Percentiles rank a stretch among this genome's conserved stretches.
phyloP scores from a whole-genome alignment of 1,140 invertebrate genomes.

The Akabosia matsudoensis region DNA sequence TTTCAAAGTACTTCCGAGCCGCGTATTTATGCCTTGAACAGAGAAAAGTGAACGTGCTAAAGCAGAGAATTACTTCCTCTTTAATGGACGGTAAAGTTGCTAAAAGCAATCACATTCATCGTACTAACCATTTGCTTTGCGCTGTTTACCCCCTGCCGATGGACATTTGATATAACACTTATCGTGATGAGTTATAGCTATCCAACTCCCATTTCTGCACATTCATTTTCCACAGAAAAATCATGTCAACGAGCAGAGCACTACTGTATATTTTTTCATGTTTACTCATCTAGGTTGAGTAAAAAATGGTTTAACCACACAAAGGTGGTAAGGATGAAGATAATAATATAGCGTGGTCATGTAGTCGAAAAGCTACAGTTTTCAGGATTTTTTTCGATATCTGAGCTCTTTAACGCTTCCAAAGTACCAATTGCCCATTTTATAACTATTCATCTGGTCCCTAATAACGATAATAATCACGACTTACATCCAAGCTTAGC shows the following conservation, averaged over 20 bases:
- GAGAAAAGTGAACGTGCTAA: too few species aligned
- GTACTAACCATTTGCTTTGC: neutral
- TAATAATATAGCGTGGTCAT: neutral
- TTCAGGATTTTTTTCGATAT: neutral
- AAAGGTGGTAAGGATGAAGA: neutral
- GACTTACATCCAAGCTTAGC: neutral
- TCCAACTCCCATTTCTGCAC: neutral
- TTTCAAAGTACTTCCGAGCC: too few species aligned
- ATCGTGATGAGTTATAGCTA: neutral
- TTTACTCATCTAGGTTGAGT: neutral
- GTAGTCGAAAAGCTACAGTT: neutral
- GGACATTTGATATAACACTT: neutral
- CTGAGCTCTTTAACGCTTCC: slow-evolving; percentile 7
- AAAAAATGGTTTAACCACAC: neutral
- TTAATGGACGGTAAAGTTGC: neutral
- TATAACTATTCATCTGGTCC: slow-evolving; percentile 28
- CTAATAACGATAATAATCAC: slow-evolving; percentile 39
- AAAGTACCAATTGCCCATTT: slow-evolving; percentile 32
- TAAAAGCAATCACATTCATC: slow-evolving; percentile 4
- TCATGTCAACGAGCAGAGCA: slow-evolving; percentile 12
- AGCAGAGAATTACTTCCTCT: too few species aligned
- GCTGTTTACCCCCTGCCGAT: neutral
- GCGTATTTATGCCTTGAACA: too few species aligned
- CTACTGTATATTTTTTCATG: slow-evolving; percentile 1
- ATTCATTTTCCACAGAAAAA: too few species aligned